These are phyloP conservation scores for Cephus sareptanus DNA, from an alignment of 2,888 invertebrate genomes.

Conservation along the genomic window DNA sequence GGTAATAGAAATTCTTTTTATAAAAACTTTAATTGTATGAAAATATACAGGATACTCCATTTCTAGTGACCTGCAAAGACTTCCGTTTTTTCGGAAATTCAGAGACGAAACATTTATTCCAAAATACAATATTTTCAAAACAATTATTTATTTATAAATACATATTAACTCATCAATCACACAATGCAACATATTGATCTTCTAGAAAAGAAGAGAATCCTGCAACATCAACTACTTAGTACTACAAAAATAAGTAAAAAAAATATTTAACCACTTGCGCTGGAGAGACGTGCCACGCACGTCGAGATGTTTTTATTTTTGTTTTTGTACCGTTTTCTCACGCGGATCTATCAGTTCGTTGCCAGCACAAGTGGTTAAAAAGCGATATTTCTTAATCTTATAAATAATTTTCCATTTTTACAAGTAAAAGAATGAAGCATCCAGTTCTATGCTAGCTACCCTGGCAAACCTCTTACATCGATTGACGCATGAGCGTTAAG, in stretches of 20 bases:
- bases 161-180: neutral
- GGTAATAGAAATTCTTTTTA: neutral
- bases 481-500: constrained; percentile 33
- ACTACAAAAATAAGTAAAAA: neutral
- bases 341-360: too few species aligned
- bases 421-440: neutral
- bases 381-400: neutral
- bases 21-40: neutral
- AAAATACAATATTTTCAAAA: neutral
- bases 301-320: too few species aligned
- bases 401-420: neutral
- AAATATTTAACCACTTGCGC: neutral
- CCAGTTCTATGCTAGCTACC: neutral
- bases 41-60: neutral
- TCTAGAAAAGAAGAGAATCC: neutral
- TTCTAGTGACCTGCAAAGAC: neutral
- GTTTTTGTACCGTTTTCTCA: too few species aligned
- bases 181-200: neutral
- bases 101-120: neutral
- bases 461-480: constrained; percentile 24
- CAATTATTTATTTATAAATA: neutral
- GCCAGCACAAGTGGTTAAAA: neutral
- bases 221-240: neutral
- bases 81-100: neutral
- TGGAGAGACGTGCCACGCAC: too few species aligned